Percentiles rank a stretch among this genome's conserved stretches.
Evolutionary conservation across 1,140 invertebrate species (phyloP).

Genomic region (Notospermus geniculatus): DNA sequence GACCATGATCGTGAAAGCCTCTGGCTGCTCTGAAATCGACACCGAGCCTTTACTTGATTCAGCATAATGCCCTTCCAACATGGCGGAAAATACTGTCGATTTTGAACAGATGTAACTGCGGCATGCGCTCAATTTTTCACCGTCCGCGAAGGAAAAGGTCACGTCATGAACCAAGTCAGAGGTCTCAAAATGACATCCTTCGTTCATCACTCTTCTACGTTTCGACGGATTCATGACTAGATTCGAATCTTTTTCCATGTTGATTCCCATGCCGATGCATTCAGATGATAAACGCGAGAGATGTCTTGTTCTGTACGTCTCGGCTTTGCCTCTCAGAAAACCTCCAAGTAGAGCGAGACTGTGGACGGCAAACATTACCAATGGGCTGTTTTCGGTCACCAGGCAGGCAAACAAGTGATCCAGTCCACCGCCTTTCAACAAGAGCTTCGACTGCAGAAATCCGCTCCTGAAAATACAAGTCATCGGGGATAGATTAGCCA

Average conservation of each 20-base stretch:
- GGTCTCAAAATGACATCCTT: no score
- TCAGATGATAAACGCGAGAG: no score
- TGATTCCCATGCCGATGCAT: no score
- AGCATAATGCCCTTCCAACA: conserved; percentile 34
- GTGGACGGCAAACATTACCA: no score
- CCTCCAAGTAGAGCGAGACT: no score
- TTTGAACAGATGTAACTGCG: conserved; percentile 20
- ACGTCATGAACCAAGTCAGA: neutral
- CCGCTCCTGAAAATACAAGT: conserved; percentile 16
- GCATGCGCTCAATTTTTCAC: conserved; percentile 20
- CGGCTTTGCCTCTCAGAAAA: no score
- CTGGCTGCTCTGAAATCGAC: conserved; percentile 19
- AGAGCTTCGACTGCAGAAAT: conserved; percentile 12
- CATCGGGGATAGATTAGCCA: neutral
- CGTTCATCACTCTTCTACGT: no score
- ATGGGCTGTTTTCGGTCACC: no score
- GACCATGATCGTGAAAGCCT: conserved; percentile 26
- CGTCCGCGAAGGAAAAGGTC: conserved; percentile 12
- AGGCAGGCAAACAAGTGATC: no score
- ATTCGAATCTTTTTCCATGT: no score
- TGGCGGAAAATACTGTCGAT: conserved; percentile 36
- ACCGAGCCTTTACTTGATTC: conserved; percentile 30
- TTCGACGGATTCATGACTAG: no score
- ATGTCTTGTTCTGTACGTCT: no score
- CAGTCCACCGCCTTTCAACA: conserved; percentile 9